Base-by-base conservation (phyloP, 2,888 invertebrate species). In the Carcina quercana region DNA sequence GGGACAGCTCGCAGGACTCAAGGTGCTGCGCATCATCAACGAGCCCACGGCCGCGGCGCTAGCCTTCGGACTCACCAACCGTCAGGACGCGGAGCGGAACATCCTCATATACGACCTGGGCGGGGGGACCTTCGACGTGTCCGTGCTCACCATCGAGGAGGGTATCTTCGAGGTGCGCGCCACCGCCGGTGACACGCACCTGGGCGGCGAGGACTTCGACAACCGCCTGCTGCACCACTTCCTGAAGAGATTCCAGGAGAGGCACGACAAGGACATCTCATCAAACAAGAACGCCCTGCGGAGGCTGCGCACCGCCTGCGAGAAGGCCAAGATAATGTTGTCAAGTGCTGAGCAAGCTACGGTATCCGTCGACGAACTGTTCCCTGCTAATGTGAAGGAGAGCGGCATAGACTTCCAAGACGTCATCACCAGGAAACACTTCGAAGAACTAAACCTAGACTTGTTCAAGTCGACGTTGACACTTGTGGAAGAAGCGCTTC, bases 111-210 rank as follows among this genome's bases (percentile, higher is more conserved):
- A 91, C 50, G 92, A 92, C 65, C 84, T 93, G 36, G 92, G 92
- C 12, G 96, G 96, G 41, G 96, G 95, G 15, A 96, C 95, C 19
- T 97, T 97, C 62, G 96, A 97, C 82, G 96, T 97, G 5, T 96
- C 96, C 15, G 88, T 96, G 43, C 82, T 97, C 15, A 90, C 93
- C 43, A 96, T 97, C 62, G 93, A 94, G 51, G 95, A 96, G 70
- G 90, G 95, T 0, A 90, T 91, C 0, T 94, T 94, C 54, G 92
- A 94, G 80, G 94, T 94, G 0, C 88, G 87, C 59, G 86, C 93
- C 0, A 94, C 94, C 0, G 90, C 93, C 2, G 94, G 93, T 3
- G 93, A 94, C 53, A 94, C 93, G 0, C 93, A 94, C 68, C 76
- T 91, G 40, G 92, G 91, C 3, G 92, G 91, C 8, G 91, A 92